Base-by-base conservation (phyloP, 2,888 invertebrate genomes). In the Chorisops tibialis region DNA sequence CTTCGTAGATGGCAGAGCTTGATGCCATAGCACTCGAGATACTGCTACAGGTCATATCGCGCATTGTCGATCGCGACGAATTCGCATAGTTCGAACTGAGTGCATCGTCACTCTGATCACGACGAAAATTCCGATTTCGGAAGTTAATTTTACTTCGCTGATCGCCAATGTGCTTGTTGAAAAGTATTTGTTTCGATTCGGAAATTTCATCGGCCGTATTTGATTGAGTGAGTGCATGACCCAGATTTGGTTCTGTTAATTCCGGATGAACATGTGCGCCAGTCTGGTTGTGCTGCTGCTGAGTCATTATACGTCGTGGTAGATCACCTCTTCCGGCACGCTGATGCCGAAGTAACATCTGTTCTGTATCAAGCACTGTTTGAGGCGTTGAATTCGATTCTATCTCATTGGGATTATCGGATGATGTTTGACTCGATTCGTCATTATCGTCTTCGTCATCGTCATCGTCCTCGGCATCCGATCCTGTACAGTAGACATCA, bases 401-500 rank as follows among this genome's bases (percentile, higher is more conserved):
- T 45, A 75, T 60, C 35, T 77, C 77, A 54, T 72, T 71, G 19
- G 65, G 63, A 67, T 68, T 76, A 37, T 73, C 73, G 7, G 54
- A 67, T 19, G 68, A 68, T 48, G 66, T 51, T 78, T 41, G 77
- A 41, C 75, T 76, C 35, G 74, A 74, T 38, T 70, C 62, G 59
- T 65, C 65, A 19, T 54, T 41, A 24, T 59, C 59, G 38, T 43
- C 67, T 65, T 73, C 73, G 2, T 70, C 77, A 14, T 67, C 72
- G 39, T 72, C 70, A 66, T 80, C 81, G 1, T 73, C 76, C 24
- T 74, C 76, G 19, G 74, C 79, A 63, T 79, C 80, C 1, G 87
- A 86, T 1, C 86, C 87, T 0, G 87, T 87, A 70, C 88, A 88
- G 70, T 88, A 88, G 3, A 88, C 88, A 74, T 88, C 88, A 56